Evolutionary conservation across 2,888 invertebrate species (phyloP), one percentile per base, ranked within the genome.

Genomic region (Sialis lutaria): DNA sequence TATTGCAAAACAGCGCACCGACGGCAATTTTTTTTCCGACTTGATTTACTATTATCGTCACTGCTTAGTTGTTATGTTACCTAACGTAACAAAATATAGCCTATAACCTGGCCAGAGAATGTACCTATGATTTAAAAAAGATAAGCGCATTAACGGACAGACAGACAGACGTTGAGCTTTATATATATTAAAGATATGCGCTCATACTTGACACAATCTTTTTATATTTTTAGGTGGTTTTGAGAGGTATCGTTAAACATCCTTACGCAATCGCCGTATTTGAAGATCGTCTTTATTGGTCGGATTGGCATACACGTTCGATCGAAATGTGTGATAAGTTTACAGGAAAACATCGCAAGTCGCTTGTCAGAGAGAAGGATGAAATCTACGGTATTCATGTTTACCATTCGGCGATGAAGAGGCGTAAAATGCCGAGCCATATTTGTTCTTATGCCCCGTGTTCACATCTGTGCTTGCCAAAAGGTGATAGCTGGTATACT

Each of bases 201-300:
- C n/a, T n/a, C n/a, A n/a, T n/a, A n/a, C n/a, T n/a, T n/a, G n/a
- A n/a, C n/a, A n/a, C n/a, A 22, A 22, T 22, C 22, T 2, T 22
- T 22, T 22, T 43, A 47, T 42, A 45, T 42, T 52, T 55, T 8
- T 41, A 63, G 59, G 55, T 67, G 1, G 59, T 76, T 22, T 59
- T 74, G 2, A 63, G 74, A 55, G 75, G 73, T n/a, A 67, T 77
- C 0, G 73, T 83, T 10, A 77, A 79, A 53, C 84, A 86, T 61
- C 92, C 93, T 0, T 89, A 82, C 63, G 77, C 87, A 1, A 68
- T 95, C 51, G 75, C 85, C 0, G 78, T 95, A 1, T 93, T 92
- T 60, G 92, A 92, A 65, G 82, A 90, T 63, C 73, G 73, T 2
- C 61, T 96, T 1, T 96, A 80, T 64, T 96, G 91, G 90, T 87